phyloP scores from a whole-genome alignment of 2,113 vertebrate species.

The Sinocyclocheilus anshuiensis region DNA sequence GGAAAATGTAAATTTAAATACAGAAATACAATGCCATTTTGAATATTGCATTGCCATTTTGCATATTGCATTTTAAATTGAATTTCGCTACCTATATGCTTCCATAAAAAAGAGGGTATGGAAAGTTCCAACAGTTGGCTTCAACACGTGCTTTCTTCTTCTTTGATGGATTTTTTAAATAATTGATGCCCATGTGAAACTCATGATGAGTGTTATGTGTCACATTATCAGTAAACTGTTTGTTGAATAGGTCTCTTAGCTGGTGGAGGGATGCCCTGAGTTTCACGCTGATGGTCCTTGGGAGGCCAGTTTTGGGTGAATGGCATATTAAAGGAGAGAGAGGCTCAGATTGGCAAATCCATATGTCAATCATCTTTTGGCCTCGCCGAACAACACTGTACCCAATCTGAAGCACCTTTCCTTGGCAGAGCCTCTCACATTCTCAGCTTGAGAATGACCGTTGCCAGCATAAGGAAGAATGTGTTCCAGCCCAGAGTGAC shows the following conservation, averaged over 20 bases:
- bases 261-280: constrained; percentile 41
- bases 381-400: constrained; percentile 20
- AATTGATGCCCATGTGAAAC: not conserved
- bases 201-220: not conserved
- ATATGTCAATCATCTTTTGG: constrained; percentile 8
- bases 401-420: not conserved
- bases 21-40: too few relatives aligned
- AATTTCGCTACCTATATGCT: too few relatives aligned
- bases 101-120: not conserved
- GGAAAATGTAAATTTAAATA: too few relatives aligned
- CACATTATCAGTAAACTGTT: not conserved
- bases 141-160: not conserved
- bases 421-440: constrained; percentile 57
- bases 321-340: not conserved
- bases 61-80: too few relatives aligned
- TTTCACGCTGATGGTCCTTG: constrained; percentile 30
- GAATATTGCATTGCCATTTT: too few relatives aligned
- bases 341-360: not conserved
- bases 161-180: not conserved
- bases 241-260: not conserved
- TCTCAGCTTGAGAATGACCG: constrained; percentile 78
- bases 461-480: constrained; percentile 79
- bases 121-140: constrained; percentile 1
- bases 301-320: not conserved
- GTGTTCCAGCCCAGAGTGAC: constrained; percentile 79